A percentile compares a stretch with the other conserved stretches of the same genome.
Evolutionary conservation across 1,140 invertebrate genomes (phyloP).

Genomic region (Melanaphis sacchari): DNA sequence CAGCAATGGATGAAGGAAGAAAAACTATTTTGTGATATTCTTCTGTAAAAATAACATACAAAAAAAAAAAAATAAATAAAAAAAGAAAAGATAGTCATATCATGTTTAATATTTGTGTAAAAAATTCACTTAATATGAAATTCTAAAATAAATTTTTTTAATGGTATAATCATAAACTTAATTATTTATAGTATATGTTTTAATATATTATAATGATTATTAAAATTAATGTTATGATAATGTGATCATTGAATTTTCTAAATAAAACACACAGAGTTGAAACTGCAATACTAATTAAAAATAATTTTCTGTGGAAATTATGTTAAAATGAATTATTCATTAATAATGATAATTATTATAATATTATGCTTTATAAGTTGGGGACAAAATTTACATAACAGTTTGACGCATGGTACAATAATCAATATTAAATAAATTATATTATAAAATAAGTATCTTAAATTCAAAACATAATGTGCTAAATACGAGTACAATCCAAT

Average conservation of each 20-base stretch:
- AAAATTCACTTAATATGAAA: background rate
- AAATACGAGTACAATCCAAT: background rate
- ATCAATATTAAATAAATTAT: background rate
- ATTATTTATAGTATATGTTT: background rate
- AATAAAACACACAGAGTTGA: background rate
- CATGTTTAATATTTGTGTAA: background rate
- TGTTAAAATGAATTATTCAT: too few species aligned
- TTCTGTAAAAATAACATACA: background rate
- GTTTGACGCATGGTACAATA: background rate
- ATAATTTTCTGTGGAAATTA: background rate
- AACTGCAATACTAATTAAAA: background rate
- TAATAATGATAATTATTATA: background rate
- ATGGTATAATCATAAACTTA: background rate
- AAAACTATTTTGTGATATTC: background rate
- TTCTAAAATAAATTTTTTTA: background rate
- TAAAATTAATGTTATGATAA: background rate
- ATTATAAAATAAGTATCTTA: background rate
- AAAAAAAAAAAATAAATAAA: background rate
- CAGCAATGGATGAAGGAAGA: background rate
- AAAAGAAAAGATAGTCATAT: background rate
- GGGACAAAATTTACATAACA: background rate
- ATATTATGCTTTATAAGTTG: background rate
- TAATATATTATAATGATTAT: background rate
- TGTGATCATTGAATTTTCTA: background rate
- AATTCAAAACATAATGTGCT: background rate